phyloP scores from a whole-genome alignment of 2,888 invertebrate genomes.

The Drosophila mulleri region DNA sequence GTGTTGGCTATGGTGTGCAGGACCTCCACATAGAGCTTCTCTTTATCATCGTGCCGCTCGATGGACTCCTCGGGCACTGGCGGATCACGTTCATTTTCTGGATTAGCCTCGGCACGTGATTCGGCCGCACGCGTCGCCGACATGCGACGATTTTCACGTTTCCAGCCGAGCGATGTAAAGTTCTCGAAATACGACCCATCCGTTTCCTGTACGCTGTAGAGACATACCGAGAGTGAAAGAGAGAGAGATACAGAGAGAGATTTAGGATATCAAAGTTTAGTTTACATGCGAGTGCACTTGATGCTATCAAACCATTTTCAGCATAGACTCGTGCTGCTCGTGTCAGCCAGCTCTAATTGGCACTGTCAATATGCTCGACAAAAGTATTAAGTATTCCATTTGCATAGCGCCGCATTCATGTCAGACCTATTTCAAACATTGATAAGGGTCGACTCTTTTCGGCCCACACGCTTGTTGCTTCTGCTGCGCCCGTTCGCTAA shows the following conservation, averaged over 20 bases:
- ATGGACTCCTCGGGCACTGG: conserved; percentile 83
- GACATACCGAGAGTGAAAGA: background rate
- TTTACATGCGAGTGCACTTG: conserved; percentile 28
- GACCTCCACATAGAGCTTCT: conserved; percentile 94
- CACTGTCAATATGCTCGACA: conserved; percentile 73
- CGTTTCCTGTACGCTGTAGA: conserved; percentile 94
- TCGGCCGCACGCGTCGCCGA: conserved; percentile 91
- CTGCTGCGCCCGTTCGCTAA: conserved; percentile 56
- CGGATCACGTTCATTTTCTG: conserved; percentile 85
- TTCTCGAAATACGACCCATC: conserved; percentile 98
- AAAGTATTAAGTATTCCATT: conserved; percentile 55
- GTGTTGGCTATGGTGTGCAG: conserved; percentile 98
- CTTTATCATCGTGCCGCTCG: conserved; percentile 86
- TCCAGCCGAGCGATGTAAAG: conserved; percentile 96
- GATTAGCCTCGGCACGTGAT: conserved; percentile 90
- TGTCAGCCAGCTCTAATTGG: conserved; percentile 64
- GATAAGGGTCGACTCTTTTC: conserved; percentile 68
- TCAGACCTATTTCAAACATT: conserved; percentile 78
- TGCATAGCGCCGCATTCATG: conserved; percentile 42
- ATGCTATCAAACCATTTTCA: conserved; percentile 60
- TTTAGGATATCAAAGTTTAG: conserved; percentile 1
- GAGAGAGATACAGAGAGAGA: background rate
- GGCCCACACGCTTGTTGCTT: conserved; percentile 33
- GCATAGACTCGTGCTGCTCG: conserved; percentile 54
- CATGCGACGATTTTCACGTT: conserved; percentile 94